Evolutionary conservation across 2,797 vertebrate genomes (phyloP), one percentile per base, ranked within the genome.

Genomic region (Ctenosaura bakeri): DNA sequence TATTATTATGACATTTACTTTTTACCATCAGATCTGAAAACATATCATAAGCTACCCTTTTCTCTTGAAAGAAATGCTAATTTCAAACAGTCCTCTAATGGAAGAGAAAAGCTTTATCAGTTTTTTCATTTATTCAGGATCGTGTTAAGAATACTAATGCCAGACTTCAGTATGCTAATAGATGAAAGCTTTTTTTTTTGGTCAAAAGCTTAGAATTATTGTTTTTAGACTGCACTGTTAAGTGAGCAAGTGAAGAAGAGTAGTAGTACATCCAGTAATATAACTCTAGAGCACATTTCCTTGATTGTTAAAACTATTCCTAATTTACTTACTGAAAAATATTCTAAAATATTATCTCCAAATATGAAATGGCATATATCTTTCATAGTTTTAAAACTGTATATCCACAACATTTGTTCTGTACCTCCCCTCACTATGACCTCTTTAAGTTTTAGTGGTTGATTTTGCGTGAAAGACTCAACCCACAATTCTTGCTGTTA

Each of bases 61-160:
- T 99, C 98, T 98, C 98, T 98, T 98, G 98, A 98, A 97, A 98
- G 98, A 99, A 99, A 99, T 99, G 99, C 99, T 99, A 99, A 99
- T 99, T 99, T 99, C 99, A 99, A 99, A 98, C 99, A 98, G 98
- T 99, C 98, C 99, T 99, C 98, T 99, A 99, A 99, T 99, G 98
- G 99, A 99, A 99, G 99, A 99, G 99, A 98, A 99, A 99, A 99
- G 99, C 99, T 99, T 99, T 98, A 98, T 97, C 97, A 97, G 98
- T 98, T 98, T 99, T 98, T 98, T 98, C 99, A 99, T 99, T 99
- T 99, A 99, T 98, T 98, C 97, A 94, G 97, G 95, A 98, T 98
- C 98, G 98, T 98, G 98, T 97, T 98, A 98, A 97, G 99, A 99
- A 99, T 99, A 99, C 99, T 99, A 99, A 99, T 99, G 97, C 96